phyloP scores from a whole-genome alignment of 2,113 vertebrate species.

The Dicaeum eximium region DNA sequence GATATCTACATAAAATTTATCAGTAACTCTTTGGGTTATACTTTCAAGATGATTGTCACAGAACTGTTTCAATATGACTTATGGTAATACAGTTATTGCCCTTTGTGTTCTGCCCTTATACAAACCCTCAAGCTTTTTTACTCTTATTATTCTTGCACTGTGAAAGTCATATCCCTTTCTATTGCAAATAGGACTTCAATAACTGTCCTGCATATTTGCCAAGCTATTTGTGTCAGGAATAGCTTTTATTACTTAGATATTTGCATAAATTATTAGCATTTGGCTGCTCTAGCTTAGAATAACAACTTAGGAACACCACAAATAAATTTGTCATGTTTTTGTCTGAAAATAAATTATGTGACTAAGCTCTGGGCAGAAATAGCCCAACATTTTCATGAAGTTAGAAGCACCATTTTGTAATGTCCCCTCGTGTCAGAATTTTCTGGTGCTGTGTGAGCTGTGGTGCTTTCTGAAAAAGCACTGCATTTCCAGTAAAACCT shows the following conservation, averaged over 20 bases:
- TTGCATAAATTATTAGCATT: not conserved
- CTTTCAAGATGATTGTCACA: not conserved
- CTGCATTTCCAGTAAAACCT: not conserved
- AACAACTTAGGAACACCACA: not conserved
- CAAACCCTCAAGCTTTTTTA: not conserved
- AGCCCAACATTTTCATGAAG: not conserved
- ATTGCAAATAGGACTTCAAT: not conserved
- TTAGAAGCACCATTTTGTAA: not conserved
- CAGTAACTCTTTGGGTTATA: not conserved
- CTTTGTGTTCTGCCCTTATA: not conserved
- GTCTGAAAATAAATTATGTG: not conserved
- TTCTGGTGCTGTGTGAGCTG: not conserved
- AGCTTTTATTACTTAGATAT: not conserved
- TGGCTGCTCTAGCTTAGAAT: not conserved
- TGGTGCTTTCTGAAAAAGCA: not conserved
- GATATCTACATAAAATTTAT: not conserved
- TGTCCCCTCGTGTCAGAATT: not conserved
- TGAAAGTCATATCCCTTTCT: not conserved
- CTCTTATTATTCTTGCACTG: not conserved
- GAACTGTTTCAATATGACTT: not conserved
- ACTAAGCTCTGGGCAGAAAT: not conserved
- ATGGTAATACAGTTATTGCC: not conserved
- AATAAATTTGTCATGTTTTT: not conserved
- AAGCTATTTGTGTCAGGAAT: not conserved
- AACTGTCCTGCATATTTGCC: not conserved